Evolutionary conservation across 2,113 vertebrate genomes (phyloP).

Genomic region (Penelope pileata): DNA sequence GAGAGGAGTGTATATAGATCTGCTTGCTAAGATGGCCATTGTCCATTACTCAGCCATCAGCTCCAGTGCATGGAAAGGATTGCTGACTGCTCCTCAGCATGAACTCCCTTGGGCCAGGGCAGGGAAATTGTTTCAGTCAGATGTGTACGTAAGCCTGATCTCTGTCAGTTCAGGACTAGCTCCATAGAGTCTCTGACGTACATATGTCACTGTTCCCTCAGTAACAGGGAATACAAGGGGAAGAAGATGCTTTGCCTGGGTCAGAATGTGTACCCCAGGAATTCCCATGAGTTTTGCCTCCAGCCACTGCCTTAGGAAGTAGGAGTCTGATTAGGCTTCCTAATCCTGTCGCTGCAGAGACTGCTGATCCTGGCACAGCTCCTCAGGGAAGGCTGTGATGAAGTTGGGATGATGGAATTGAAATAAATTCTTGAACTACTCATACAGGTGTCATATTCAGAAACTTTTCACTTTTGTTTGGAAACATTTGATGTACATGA

Average conservation of each 20-base stretch:
- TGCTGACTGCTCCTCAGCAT: neutral
- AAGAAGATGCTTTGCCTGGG: neutral
- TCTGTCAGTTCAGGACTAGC: neutral
- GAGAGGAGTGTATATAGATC: neutral
- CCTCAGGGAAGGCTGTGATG: neutral
- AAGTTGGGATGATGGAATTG: neutral
- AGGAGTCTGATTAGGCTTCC: neutral
- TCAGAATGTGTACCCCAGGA: neutral
- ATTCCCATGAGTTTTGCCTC: neutral
- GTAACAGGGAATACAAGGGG: neutral
- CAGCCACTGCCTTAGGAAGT: neutral
- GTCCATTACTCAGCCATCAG: neutral
- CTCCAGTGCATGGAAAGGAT: rapidly evolving
- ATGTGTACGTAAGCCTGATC: neutral
- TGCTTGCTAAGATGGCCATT: no score
- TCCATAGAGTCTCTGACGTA: rapidly evolving
- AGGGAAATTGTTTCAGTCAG: neutral
- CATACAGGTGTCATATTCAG: rapidly evolving
- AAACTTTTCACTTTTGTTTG: neutral
- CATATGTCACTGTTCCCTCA: neutral
- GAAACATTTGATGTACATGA: neutral
- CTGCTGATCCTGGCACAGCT: neutral
- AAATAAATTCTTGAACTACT: neutral
- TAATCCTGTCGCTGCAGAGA: neutral
- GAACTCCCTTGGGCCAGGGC: neutral